These are phyloP conservation scores for Rousettus madagascariensis DNA, from an alignment of 2,797 vertebrate genomes.

Conservation along the genomic window DNA sequence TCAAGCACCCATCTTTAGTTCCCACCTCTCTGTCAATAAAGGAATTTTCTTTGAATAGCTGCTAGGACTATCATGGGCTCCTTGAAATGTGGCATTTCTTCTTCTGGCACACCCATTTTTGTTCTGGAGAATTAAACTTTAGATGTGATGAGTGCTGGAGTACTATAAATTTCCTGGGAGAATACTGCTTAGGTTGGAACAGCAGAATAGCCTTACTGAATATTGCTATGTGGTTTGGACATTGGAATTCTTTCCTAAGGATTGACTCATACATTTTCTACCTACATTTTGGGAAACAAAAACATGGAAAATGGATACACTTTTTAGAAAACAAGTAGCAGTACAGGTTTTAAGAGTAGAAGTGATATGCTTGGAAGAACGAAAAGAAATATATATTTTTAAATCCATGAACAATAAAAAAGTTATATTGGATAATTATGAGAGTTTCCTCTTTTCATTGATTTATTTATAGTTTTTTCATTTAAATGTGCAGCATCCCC, in stretches of 20 bases:
- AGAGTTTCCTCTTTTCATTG: background rate
- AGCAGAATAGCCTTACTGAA: background rate
- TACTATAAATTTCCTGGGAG: background rate
- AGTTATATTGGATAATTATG: background rate
- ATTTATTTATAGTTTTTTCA: conserved; percentile 25
- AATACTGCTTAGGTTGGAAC: background rate
- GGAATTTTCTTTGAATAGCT: background rate
- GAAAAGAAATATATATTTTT: conserved; percentile 3
- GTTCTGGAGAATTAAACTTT: background rate
- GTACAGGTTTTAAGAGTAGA: background rate
- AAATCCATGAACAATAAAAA: background rate
- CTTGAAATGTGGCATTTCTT: background rate
- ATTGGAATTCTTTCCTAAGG: conserved; percentile 44
- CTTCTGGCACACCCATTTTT: background rate
- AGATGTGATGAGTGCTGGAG: background rate
- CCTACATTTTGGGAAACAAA: conserved; percentile 44
- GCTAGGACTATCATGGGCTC: background rate
- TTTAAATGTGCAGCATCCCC: background rate
- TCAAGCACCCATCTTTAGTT: background rate
- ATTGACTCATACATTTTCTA: conserved; percentile 48
- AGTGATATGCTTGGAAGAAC: background rate
- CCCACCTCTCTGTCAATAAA: background rate
- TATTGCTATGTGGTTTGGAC: conserved; percentile 45
- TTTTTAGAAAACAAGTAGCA: conserved; percentile 33
- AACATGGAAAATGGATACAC: conserved; percentile 2